phyloP scores from a whole-genome alignment of 2,113 vertebrate genomes.

The Tapirus terrestris region DNA sequence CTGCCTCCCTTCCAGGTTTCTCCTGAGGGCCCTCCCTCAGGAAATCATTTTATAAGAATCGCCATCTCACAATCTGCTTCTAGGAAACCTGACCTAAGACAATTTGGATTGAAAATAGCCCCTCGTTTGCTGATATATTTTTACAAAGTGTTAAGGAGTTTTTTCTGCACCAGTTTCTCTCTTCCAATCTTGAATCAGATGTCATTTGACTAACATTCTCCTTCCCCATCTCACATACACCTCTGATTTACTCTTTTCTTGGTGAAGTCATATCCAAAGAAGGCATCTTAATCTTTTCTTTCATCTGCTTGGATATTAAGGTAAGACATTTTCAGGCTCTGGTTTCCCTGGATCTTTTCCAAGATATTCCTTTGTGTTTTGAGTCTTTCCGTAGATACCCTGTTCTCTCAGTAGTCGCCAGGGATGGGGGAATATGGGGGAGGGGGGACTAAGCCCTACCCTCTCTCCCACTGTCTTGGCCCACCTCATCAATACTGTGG shows the following conservation, averaged over 20 bases:
- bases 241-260: not conserved
- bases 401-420: not conserved
- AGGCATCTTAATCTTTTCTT: slow-evolving; percentile 57
- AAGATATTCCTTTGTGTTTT: not conserved
- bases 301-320: slow-evolving; percentile 65
- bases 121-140: not conserved
- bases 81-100: not conserved
- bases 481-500: not conserved
- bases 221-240: not conserved
- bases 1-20: not conserved
- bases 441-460: not conserved
- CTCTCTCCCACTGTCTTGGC: not conserved
- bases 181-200: slow-evolving; percentile 23
- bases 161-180: not conserved
- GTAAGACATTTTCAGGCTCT: slow-evolving; percentile 31
- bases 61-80: slow-evolving; percentile 3
- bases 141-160: not conserved
- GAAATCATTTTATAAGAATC: not conserved
- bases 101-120: not conserved
- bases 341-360: slow-evolving; percentile 57
- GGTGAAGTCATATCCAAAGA: slow-evolving; percentile 30
- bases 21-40: not conserved
- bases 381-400: not conserved
- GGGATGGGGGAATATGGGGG: not conserved
- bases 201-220: not conserved